These are phyloP conservation scores for Zaprionus kolodkinae DNA, from an alignment of 1,140 invertebrate genomes.

Conservation along the genomic window DNA sequence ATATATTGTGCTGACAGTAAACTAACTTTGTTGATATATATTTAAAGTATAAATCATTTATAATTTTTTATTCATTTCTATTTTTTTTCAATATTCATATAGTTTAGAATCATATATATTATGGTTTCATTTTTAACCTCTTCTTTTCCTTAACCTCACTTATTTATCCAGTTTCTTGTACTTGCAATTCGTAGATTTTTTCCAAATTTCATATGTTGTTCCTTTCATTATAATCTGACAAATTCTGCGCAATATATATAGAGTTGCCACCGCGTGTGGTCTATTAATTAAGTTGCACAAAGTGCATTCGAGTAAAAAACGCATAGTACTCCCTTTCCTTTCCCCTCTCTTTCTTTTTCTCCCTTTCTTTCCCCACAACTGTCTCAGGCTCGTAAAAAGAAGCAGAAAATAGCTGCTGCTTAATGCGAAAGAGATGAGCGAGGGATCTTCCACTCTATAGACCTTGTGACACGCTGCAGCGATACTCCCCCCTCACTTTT, in stretches of 20 bases:
- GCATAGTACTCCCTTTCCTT: background rate
- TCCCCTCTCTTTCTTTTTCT: background rate
- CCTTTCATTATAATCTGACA: background rate
- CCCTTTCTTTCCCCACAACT: background rate
- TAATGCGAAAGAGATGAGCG: constrained; percentile 10
- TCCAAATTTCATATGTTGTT: background rate
- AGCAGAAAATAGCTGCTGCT: background rate
- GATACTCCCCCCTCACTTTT: constrained; percentile 3
- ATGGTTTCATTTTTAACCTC: background rate
- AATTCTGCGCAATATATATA: background rate
- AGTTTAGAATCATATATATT: background rate
- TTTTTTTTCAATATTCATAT: background rate
- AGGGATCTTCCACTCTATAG: constrained; percentile 9
- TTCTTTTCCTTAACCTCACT: background rate
- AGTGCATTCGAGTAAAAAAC: constrained; percentile 4
- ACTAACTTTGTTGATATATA: too few species aligned
- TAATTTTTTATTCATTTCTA: background rate
- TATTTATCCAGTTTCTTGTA: background rate
- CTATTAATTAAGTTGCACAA: constrained; percentile 5
- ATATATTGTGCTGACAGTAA: too few species aligned
- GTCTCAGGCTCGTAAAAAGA: constrained; percentile 9
- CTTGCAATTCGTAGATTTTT: background rate
- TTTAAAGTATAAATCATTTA: too few species aligned
- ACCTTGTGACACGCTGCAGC: background rate
- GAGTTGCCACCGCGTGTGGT: constrained; percentile 7